Conservation (phyloP, 2,888 invertebrate species). For the Coleophora flavipennella region DNA sequence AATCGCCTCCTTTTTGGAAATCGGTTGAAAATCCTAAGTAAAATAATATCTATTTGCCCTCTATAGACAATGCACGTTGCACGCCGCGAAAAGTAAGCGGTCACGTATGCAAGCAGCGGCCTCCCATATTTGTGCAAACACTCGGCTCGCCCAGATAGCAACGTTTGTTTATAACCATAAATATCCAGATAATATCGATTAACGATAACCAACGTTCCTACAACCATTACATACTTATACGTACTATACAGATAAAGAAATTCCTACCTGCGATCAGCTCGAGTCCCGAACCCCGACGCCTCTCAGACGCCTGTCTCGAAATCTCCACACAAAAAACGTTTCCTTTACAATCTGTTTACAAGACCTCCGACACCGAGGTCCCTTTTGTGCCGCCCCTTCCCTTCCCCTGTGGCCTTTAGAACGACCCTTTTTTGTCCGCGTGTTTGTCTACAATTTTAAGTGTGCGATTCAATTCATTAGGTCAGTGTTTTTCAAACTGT, state of each 20-base stretch:
- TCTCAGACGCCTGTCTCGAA: constrained; percentile 46
- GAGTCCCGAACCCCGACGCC: constrained; percentile 21
- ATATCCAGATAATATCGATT: constrained; percentile 49
- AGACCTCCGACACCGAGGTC: constrained; percentile 64
- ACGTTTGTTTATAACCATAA: constrained; percentile 51
- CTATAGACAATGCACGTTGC: not conserved
- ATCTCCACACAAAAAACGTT: constrained; percentile 49
- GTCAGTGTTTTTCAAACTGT: too few species aligned
- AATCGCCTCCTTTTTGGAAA: too few species aligned
- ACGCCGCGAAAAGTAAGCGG: constrained; percentile 15
- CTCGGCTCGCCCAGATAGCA: constrained; percentile 43
- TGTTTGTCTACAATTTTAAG: constrained; percentile 27
- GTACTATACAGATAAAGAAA: constrained; percentile 26
- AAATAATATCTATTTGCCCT: too few species aligned
- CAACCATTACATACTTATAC: constrained; percentile 11
- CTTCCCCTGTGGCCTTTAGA: constrained; percentile 29
- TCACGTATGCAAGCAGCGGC: constrained; percentile 37
- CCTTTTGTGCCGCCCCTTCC: constrained; percentile 41
- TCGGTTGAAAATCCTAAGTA: too few species aligned
- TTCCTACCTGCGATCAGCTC: constrained; percentile 38
- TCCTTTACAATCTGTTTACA: constrained; percentile 64
- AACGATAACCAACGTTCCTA: too few species aligned
- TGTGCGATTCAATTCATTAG: constrained; percentile 29
- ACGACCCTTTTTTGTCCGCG: constrained; percentile 60
- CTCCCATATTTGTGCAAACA: constrained; percentile 62